Conservation (phyloP, 2,113 vertebrate species). For the Urocolius indicus region DNA sequence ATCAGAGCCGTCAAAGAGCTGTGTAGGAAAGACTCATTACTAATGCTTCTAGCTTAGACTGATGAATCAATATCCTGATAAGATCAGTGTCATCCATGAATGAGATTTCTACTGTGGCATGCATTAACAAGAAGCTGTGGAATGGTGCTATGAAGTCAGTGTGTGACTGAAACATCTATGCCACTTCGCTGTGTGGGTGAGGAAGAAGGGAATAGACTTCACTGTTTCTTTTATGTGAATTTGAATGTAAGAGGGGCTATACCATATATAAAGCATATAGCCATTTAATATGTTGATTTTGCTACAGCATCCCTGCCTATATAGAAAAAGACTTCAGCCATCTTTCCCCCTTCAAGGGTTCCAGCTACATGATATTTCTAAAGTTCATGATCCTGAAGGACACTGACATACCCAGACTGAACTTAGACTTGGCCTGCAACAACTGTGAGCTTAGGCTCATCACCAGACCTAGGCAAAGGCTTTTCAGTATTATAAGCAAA, state of each 20-base stretch:
- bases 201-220: neutral
- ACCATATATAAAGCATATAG: neutral
- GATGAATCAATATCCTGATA: constrained; percentile 39
- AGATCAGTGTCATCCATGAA: constrained; percentile 37
- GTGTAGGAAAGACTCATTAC: neutral
- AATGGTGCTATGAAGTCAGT: neutral
- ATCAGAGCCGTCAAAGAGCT: neutral
- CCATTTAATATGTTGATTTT: neutral
- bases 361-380: neutral
- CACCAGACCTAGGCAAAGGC: neutral
- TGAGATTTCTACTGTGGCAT: constrained; percentile 8
- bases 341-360: neutral
- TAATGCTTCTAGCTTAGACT: neutral
- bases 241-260: neutral
- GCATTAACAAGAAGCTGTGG: neutral
- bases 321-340: neutral
- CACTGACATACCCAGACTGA: neutral
- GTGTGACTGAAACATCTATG: neutral
- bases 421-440: neutral
- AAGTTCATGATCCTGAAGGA: neutral
- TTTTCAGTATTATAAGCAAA: neutral
- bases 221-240: neutral
- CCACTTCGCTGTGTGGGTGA: neutral
- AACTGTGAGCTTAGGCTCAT: neutral
- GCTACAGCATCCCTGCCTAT: neutral